Percentiles rank a stretch among this genome's conserved stretches.
Conservation (phyloP, 2,113 vertebrate genomes). For the Oxyruncus cristatus region DNA sequence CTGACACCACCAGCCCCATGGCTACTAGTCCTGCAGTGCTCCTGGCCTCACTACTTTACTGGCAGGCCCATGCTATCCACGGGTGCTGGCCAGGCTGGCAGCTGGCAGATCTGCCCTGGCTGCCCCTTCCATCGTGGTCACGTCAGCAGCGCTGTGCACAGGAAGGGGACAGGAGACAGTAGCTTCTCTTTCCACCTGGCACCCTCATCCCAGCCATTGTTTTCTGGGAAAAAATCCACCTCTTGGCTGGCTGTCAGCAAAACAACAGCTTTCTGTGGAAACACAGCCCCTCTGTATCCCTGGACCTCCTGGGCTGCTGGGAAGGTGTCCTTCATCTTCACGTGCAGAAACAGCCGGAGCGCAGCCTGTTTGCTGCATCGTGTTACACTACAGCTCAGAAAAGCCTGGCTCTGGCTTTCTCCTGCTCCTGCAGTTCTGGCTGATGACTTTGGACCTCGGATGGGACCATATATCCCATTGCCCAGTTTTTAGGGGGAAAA, state of each 20-base stretch:
- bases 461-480: background rate
- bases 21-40: background rate
- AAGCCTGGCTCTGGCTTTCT: background rate
- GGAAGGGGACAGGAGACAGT: background rate
- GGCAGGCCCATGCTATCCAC: background rate
- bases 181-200: background rate
- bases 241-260: background rate
- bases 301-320: background rate
- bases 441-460: background rate
- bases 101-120: background rate
- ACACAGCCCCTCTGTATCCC: background rate
- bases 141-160: accelerated
- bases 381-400: background rate
- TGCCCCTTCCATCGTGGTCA: background rate
- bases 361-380: accelerated
- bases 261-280: background rate
- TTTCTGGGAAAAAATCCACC: background rate
- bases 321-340: background rate
- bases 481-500: background rate
- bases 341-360: accelerated
- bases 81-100: background rate
- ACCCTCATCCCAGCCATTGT: background rate
- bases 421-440: background rate
- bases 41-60: background rate
- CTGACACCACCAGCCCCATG: background rate